Conservation (phyloP, 2,888 invertebrate species). For the Heteromurus nitidus region DNA sequence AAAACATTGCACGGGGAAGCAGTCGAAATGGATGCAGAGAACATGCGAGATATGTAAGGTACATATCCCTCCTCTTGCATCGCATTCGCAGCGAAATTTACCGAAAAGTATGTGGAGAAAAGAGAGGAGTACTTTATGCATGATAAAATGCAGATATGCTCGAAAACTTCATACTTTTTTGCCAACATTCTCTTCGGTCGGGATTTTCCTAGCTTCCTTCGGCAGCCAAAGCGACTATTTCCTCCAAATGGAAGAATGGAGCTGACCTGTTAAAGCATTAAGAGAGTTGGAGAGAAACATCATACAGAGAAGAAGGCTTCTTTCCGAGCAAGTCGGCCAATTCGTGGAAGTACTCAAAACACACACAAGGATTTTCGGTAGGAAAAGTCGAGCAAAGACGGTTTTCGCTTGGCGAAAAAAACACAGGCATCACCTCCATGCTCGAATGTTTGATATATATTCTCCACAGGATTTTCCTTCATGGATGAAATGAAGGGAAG, state of each 20-base stretch:
- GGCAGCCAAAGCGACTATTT: too few species aligned
- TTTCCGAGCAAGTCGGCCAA: conserved; percentile 11
- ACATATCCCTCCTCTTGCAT: background rate
- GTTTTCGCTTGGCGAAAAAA: background rate
- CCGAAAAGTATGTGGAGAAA: conserved; percentile 56
- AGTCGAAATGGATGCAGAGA: background rate
- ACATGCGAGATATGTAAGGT: background rate
- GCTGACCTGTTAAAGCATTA: background rate
- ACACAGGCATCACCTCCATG: background rate
- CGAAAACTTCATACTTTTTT: background rate
- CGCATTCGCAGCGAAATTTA: conserved; percentile 9
- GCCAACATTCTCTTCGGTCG: background rate
- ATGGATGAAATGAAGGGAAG: background rate
- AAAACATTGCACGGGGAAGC: conserved; percentile 2
- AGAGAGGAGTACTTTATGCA: too few species aligned
- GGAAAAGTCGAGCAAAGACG: too few species aligned
- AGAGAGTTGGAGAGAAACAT: background rate
- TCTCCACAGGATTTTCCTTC: background rate
- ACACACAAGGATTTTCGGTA: too few species aligned
- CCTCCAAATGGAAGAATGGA: too few species aligned
- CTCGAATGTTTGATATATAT: background rate
- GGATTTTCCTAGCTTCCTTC: background rate
- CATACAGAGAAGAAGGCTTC: background rate
- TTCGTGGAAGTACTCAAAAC: background rate
- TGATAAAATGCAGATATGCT: background rate